Evolutionary conservation across 2,113 vertebrate species (phyloP).

Genomic region (Cariama cristata): DNA sequence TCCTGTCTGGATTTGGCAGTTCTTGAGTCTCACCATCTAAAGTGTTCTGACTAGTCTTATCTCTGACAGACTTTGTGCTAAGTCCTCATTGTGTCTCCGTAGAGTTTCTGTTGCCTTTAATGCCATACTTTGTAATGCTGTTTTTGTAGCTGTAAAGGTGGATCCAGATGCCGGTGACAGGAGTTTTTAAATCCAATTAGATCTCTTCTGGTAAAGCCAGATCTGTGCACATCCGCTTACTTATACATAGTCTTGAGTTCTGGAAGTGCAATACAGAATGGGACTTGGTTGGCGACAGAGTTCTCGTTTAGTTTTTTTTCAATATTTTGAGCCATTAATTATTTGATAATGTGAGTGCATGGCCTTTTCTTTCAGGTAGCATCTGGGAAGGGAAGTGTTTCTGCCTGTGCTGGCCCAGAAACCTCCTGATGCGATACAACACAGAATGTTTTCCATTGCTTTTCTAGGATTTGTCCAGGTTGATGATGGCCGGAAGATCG

Average conservation of each 20-base stretch:
- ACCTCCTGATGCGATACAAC: fast-evolving
- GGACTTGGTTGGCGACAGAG: neutral
- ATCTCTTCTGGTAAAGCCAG: neutral
- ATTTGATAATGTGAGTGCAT: neutral
- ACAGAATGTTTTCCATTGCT: neutral
- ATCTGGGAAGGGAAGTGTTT: neutral
- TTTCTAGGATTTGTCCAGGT: conserved; percentile 85
- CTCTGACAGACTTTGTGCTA: neutral
- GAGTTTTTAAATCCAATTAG: neutral
- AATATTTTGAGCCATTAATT: neutral
- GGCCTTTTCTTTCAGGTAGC: neutral
- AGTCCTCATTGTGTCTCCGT: neutral
- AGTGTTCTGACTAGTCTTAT: neutral
- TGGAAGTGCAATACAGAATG: neutral
- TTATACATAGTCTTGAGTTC: neutral
- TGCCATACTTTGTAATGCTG: neutral
- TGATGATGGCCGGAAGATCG: conserved; percentile 91
- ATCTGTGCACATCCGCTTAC: neutral
- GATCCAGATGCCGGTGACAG: neutral
- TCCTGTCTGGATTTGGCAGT: neutral
- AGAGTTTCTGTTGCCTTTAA: neutral
- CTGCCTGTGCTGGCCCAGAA: neutral
- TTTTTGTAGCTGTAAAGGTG: neutral
- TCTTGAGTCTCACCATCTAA: neutral
- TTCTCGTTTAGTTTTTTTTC: neutral